A percentile compares a stretch with the other conserved stretches of the same genome.
Conservation (phyloP, 2,888 invertebrate species). For the Lobophora halterata region DNA sequence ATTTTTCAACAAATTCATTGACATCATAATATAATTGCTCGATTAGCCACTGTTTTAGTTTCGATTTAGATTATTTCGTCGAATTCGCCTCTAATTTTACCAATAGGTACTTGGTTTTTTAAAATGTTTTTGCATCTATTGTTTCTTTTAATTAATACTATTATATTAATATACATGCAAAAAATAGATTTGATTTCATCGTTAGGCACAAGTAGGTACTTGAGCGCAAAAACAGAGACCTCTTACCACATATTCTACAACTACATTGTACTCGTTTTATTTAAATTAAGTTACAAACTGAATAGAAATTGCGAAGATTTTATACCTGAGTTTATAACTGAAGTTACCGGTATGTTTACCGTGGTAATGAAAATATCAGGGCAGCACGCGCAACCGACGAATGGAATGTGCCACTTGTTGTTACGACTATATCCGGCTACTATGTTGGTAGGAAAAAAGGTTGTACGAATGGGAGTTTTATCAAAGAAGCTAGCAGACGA, state of each 20-base stretch:
- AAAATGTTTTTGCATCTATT: no score
- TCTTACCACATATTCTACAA: slow-evolving; percentile 5
- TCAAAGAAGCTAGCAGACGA: no score
- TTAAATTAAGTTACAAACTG: slow-evolving; percentile 53
- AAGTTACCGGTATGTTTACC: slow-evolving; percentile 47
- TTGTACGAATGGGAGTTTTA: no score
- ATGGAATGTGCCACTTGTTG: slow-evolving; percentile 42
- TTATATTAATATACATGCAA: no score
- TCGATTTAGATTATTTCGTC: background rate
- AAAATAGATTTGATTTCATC: no score
- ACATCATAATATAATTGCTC: no score
- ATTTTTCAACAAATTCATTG: no score
- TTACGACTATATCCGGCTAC: slow-evolving; percentile 31
- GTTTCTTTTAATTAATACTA: no score
- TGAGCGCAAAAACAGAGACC: slow-evolving; percentile 7
- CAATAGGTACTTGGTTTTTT: no score
- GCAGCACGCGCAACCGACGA: slow-evolving; percentile 43
- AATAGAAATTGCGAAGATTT: slow-evolving; percentile 36
- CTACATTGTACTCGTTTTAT: slow-evolving; percentile 13
- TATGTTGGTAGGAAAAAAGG: slow-evolving; percentile 4
- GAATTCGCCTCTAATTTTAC: no score
- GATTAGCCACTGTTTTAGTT: no score
- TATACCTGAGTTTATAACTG: slow-evolving; percentile 26
- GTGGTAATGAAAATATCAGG: slow-evolving; percentile 59
- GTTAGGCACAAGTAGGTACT: background rate